Base-by-base conservation (phyloP, 2,797 vertebrate species). In the Chelidonichthys spinosus region DNA sequence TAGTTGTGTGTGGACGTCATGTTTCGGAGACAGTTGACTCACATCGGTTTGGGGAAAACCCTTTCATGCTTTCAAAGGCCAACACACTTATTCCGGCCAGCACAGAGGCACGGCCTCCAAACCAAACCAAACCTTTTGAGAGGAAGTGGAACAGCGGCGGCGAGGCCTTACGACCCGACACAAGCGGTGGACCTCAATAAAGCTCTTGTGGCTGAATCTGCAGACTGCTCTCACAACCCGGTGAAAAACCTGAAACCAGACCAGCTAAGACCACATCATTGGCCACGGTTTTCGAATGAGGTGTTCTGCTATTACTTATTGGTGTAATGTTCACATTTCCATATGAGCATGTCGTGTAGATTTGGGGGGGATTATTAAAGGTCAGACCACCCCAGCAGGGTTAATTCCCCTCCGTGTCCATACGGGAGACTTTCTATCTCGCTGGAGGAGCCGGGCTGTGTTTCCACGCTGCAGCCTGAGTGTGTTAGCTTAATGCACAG, bases 401-500 rank as follows among this genome's bases (percentile, higher is more conserved):
- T 59, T 42, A 2, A 63, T 72, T 64, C 46, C 49, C 70, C 43
- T 1, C 53, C 1, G 11, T 74, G 62, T 69, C 53, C 37, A 18
- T 70, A 11, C 17, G 40, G 39, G 17, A 25, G 25, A 25, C 25
- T 67, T 68, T 44, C 35, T 63, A 7, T 54, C 40, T 74, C 36
- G 39, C 53, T 39, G 4, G 13, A 4, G 25, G 25, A 25, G 25
- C 25, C 25, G 25, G 33, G 9, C 46, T 64, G 55, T 47, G 53
- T 81, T 65, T 69, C 46, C 60, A 5, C 14, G 8, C 59, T 55
- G 44, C 54, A 44, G 64, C 35, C 74, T 78, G 67, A 75, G 60
- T 18, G 14, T 33, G 69, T 86, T 84, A 70, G 76, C 79, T 58
- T 89, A 85, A 88, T 87, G 84, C 82, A 72, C 71, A 69, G 60